These are phyloP conservation scores for Rhineura floridana DNA, from an alignment of 2,113 vertebrate species.

Conservation along the genomic window DNA sequence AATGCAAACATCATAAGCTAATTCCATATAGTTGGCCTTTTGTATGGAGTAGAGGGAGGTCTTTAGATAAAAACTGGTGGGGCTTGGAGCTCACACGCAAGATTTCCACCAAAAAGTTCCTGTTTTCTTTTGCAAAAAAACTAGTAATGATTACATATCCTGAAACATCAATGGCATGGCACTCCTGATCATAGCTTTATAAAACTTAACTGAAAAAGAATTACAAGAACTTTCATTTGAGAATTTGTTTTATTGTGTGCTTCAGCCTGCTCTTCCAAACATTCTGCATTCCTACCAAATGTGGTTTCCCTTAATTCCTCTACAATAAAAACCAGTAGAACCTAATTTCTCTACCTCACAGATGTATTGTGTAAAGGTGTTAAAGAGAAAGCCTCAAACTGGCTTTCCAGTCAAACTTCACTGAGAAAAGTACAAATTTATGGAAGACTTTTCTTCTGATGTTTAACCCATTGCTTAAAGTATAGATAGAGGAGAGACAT, in stretches of 20 bases:
- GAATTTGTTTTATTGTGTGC: conserved; percentile 30
- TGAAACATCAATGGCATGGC: not conserved
- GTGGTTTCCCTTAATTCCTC: not conserved
- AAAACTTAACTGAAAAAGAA: not conserved
- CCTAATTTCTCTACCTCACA: not conserved
- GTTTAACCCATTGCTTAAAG: not conserved
- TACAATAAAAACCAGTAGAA: not conserved
- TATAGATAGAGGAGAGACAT: conserved; percentile 14
- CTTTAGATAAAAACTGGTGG: not conserved
- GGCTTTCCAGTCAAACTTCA: not conserved
- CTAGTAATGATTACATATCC: conserved; percentile 43
- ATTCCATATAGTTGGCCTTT: not conserved
- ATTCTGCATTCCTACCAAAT: not conserved
- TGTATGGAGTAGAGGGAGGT: conserved; percentile 3
- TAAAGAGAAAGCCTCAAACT: not conserved
- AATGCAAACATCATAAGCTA: not conserved
- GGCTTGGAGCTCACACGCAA: not conserved
- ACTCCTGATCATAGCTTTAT: not conserved
- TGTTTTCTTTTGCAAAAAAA: not conserved
- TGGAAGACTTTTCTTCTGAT: not conserved
- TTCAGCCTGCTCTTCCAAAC: not conserved
- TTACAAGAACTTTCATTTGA: conserved; percentile 47
- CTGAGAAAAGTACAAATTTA: not conserved
- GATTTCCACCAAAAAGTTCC: not conserved
- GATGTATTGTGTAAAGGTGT: not conserved